phyloP scores from a whole-genome alignment of 2,888 invertebrate species.

The Malachius bipustulatus region DNA sequence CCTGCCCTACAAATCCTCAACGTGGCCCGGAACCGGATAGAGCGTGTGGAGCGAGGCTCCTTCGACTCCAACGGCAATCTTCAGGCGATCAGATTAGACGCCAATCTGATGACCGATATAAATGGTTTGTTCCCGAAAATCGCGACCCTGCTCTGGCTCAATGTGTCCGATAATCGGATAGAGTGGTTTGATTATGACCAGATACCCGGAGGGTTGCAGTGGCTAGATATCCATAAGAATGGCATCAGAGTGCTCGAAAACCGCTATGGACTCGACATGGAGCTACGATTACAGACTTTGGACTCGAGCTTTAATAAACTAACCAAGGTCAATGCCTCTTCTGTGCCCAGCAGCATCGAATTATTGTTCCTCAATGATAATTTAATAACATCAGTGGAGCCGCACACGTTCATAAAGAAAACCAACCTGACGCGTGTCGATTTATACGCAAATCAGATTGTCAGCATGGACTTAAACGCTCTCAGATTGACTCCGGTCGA shows the following conservation, averaged over 20 bases:
- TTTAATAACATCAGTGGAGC: constrained; percentile 71
- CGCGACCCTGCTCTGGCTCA: constrained; percentile 74
- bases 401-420: constrained; percentile 82
- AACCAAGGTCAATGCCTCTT: constrained; percentile 58
- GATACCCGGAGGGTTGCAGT: constrained; percentile 70
- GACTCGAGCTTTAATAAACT: constrained; percentile 88
- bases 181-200: constrained; percentile 81
- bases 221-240: constrained; percentile 85
- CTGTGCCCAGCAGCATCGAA: constrained; percentile 76
- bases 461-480: constrained; percentile 81
- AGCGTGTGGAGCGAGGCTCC: constrained; percentile 64
- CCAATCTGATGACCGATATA: constrained; percentile 71
- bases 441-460: constrained; percentile 84
- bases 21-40: constrained; percentile 74
- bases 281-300: constrained; percentile 66
- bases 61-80: constrained; percentile 69
- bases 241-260: constrained; percentile 67
- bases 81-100: constrained; percentile 77
- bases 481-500: constrained; percentile 70
- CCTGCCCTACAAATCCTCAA: constrained; percentile 77
- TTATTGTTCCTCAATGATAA: constrained; percentile 82
- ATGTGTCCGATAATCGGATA: constrained; percentile 82
- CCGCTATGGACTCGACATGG: constrained; percentile 55
- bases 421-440: constrained; percentile 81
- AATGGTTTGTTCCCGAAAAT: constrained; percentile 75